Evolutionary conservation across 2,888 invertebrate genomes (phyloP).

Genomic region (Scaptomyza tumidula): DNA sequence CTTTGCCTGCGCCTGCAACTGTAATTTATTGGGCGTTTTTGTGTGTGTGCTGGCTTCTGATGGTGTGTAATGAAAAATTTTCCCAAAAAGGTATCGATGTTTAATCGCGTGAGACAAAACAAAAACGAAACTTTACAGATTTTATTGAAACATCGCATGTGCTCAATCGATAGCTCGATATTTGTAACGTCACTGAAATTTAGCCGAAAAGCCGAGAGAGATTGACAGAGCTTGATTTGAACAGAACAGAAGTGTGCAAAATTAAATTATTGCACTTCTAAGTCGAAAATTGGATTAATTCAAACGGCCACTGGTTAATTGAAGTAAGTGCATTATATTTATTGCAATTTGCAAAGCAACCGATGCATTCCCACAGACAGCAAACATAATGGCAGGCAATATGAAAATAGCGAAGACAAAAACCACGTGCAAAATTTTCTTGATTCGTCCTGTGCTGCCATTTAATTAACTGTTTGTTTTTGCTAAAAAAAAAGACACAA

Average conservation of each 20-base stretch:
- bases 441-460: slow-evolving; percentile 1
- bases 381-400: neutral
- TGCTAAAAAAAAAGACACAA: neutral
- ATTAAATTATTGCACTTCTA: neutral
- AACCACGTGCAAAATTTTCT: neutral
- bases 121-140: neutral
- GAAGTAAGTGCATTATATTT: neutral
- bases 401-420: neutral
- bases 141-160: neutral
- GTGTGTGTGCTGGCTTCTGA: slow-evolving; percentile 51
- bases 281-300: neutral
- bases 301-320: neutral
- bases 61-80: slow-evolving; percentile 52
- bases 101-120: slow-evolving; percentile 6
- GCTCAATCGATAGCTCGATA: neutral
- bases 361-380: slow-evolving; percentile 26
- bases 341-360: slow-evolving; percentile 1
- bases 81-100: slow-evolving; percentile 22
- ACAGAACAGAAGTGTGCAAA: neutral
- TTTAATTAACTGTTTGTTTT: slow-evolving; percentile 12
- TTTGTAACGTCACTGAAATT: neutral
- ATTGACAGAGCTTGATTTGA: neutral
- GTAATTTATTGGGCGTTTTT: slow-evolving; percentile 67
- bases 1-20: slow-evolving; percentile 38
- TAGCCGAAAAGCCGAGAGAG: neutral